phyloP scores from a whole-genome alignment of 37 sponge, comb jelly and placozoan genomes.

The Axinella damicornis region DNA sequence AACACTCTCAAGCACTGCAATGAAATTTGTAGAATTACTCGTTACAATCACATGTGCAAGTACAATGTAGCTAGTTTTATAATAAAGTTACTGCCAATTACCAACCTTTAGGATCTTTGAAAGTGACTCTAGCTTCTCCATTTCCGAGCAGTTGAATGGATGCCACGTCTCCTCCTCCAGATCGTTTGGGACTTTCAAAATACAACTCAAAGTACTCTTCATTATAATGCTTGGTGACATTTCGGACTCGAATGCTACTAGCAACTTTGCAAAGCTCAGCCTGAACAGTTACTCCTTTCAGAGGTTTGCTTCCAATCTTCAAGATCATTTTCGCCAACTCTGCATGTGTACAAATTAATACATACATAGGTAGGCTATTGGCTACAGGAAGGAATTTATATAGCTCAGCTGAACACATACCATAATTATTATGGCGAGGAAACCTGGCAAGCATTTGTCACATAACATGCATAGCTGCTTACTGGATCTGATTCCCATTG shows the following conservation, averaged over 20 bases:
- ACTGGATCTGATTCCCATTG: no score
- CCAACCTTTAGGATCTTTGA: constrained; percentile 51
- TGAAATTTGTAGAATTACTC: neutral
- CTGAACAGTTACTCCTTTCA: constrained; percentile 1
- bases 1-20: neutral
- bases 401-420: no score
- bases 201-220: constrained; percentile 51
- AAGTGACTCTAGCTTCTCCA: constrained; percentile 52
- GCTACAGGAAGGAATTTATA: no score
- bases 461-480: no score
- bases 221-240: constrained; percentile 21
- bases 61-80: neutral
- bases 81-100: neutral
- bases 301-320: constrained; percentile 1
- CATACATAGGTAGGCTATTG: no score
- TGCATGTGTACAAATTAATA: neutral
- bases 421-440: no score
- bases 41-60: neutral
- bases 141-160: constrained; percentile 37
- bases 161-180: constrained; percentile 43
- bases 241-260: constrained; percentile 9
- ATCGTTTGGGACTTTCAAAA: constrained; percentile 34
- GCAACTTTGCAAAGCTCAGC: constrained; percentile 6
- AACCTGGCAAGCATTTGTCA: no score
- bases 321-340: neutral